These are phyloP conservation scores for Drosophila setifemur DNA, from an alignment of 1,140 invertebrate genomes.

Conservation along the genomic window DNA sequence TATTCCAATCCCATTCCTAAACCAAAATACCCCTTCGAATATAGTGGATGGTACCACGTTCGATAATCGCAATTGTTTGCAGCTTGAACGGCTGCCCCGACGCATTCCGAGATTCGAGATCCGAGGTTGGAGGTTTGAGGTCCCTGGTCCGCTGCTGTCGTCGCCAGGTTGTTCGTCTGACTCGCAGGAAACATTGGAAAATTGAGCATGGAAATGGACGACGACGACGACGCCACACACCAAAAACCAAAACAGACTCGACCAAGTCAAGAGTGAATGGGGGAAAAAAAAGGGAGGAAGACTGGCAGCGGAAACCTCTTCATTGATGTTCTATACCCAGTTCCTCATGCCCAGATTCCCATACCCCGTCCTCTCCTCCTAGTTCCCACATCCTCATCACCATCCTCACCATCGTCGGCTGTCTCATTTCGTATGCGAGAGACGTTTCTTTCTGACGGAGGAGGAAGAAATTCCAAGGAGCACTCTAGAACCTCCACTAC, in stretches of 20 bases:
- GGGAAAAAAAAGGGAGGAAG: slow-evolving; percentile 52
- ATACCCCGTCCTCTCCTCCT: slow-evolving; percentile 5
- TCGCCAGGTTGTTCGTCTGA: slow-evolving; percentile 48
- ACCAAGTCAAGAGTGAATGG: background rate
- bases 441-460: slow-evolving; percentile 52
- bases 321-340: slow-evolving; percentile 54
- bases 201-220: slow-evolving; percentile 79
- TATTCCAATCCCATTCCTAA: background rate
- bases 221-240: slow-evolving; percentile 45
- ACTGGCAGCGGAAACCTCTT: slow-evolving; percentile 76
- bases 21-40: background rate
- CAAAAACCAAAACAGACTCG: slow-evolving; percentile 2
- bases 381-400: slow-evolving; percentile 25
- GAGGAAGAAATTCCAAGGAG: slow-evolving; percentile 45
- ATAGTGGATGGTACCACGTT: slow-evolving; percentile 39
- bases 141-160: slow-evolving; percentile 35
- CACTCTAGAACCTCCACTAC: slow-evolving; percentile 5
- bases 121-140: slow-evolving; percentile 17
- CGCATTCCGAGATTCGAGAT: slow-evolving; percentile 58
- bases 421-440: slow-evolving; percentile 76
- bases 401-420: slow-evolving; percentile 38
- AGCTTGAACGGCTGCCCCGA: slow-evolving; percentile 66
- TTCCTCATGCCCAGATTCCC: slow-evolving; percentile 9
- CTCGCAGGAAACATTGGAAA: slow-evolving; percentile 77
- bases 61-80: slow-evolving; percentile 80